Percentiles rank a stretch among this genome's conserved stretches.
Evolutionary conservation across 2,888 invertebrate species (phyloP).

Genomic region (Apodemia zela): DNA sequence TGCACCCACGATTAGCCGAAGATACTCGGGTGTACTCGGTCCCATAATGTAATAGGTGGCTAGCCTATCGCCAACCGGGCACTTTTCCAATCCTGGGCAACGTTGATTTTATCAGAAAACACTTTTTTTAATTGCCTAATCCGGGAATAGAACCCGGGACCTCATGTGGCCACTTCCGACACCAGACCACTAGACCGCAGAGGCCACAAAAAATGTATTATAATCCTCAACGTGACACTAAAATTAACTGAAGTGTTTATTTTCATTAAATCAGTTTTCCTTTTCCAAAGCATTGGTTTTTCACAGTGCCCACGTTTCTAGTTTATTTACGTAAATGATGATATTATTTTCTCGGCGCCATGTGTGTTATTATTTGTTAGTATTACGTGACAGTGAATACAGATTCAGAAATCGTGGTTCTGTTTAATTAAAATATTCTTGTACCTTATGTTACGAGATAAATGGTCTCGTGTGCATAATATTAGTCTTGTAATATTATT

Average conservation of each 20-base stretch:
- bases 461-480: not conserved
- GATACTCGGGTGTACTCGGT: no score
- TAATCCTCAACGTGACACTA: no score
- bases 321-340: slow-evolving; percentile 9
- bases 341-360: slow-evolving; percentile 13
- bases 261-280: not conserved
- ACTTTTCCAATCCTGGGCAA: no score
- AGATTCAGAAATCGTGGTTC: slow-evolving; percentile 1
- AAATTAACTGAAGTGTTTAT: not conserved
- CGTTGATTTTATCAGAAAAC: no score
- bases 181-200: no score
- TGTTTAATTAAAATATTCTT: not conserved
- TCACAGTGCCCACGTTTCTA: slow-evolving; percentile 9
- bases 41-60: no score
- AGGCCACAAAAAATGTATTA: no score
- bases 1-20: no score
- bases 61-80: no score
- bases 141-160: no score
- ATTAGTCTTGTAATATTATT: not conserved
- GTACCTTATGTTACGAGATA: not conserved
- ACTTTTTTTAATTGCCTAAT: no score
- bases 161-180: no score
- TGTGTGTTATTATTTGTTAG: slow-evolving; percentile 13
- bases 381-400: not conserved
- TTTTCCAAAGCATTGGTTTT: not conserved